phyloP scores from a whole-genome alignment of 2,888 invertebrate species.

The Heliconius cydno region DNA sequence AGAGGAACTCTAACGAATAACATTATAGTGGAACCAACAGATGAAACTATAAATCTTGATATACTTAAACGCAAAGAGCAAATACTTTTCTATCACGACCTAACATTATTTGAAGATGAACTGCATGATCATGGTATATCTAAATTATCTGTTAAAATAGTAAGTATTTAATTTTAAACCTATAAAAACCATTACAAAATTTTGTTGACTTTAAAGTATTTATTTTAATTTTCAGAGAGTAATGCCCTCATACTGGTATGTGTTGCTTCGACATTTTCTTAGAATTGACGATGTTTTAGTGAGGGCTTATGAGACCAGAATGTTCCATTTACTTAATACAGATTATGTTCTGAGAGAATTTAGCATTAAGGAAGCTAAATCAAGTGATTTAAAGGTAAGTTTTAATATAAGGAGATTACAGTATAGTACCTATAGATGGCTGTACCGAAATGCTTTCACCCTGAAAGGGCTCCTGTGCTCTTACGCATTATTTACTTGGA shows the following conservation, averaged over 20 bases:
- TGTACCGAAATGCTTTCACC: too few relatives aligned
- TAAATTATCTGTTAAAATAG: slow-evolving; percentile 95
- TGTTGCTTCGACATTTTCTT: slow-evolving; percentile 94
- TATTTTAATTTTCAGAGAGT: slow-evolving; percentile 87
- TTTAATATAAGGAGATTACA: neutral
- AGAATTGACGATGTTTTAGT: slow-evolving; percentile 97
- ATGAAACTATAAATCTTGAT: slow-evolving; percentile 92
- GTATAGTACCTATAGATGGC: neutral
- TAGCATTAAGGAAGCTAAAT: slow-evolving; percentile 90
- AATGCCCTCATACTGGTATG: slow-evolving; percentile 97
- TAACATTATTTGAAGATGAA: slow-evolving; percentile 98
- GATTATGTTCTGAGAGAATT: slow-evolving; percentile 92
- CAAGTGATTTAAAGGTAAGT: slow-evolving; percentile 86
- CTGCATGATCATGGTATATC: slow-evolving; percentile 98
- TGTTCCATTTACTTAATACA: slow-evolving; percentile 90
- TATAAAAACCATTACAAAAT: neutral
- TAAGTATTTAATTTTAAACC: slow-evolving; percentile 76
- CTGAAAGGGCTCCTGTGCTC: too few relatives aligned
- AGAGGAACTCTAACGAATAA: slow-evolving; percentile 89
- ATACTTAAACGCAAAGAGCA: slow-evolving; percentile 94
- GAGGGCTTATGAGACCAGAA: slow-evolving; percentile 93
- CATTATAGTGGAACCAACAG: slow-evolving; percentile 84
- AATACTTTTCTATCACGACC: slow-evolving; percentile 96
- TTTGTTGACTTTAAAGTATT: neutral
- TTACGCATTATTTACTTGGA: too few relatives aligned